Conservation (phyloP, 2,888 invertebrate genomes). For the Catocala nupta region DNA sequence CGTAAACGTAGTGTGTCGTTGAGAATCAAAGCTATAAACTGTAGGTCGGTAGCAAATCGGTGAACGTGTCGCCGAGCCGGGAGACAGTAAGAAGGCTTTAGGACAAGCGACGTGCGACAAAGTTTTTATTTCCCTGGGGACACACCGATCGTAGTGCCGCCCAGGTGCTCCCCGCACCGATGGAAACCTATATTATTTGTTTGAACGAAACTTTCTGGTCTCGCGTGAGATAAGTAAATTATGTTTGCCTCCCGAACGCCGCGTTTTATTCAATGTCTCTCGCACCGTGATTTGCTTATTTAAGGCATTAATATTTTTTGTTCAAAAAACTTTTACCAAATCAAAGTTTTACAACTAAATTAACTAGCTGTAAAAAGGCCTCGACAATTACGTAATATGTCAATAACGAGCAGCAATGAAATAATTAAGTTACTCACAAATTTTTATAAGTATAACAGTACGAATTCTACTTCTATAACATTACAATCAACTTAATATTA, state of each 20-base stretch:
- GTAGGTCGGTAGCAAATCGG: conserved; percentile 81
- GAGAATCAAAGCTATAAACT: conserved; percentile 84
- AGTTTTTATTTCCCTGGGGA: conserved; percentile 87
- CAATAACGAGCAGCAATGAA: background rate
- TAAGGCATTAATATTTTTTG: conserved; percentile 54
- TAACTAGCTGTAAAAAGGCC: conserved; percentile 15
- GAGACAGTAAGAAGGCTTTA: conserved; percentile 83
- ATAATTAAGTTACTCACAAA: background rate
- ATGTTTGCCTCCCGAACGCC: conserved; percentile 79
- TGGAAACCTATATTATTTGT: conserved; percentile 87
- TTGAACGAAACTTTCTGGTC: conserved; percentile 85
- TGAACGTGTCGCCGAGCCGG: conserved; percentile 75
- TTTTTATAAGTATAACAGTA: background rate
- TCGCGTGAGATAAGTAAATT: conserved; percentile 85
- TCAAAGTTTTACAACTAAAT: conserved; percentile 27
- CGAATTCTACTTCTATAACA: conserved; percentile 17
- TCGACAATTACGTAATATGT: conserved; percentile 15
- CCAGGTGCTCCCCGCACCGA: conserved; percentile 82
- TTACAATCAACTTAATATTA: conserved; percentile 28
- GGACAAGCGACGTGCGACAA: conserved; percentile 86
- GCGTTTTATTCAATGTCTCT: conserved; percentile 78
- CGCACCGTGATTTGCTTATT: conserved; percentile 59
- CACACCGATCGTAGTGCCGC: conserved; percentile 85
- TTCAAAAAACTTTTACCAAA: conserved; percentile 29
- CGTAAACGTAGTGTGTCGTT: conserved; percentile 81